These are phyloP conservation scores for Drosophila recens DNA, from an alignment of 2,888 invertebrate genomes.

Conservation along the genomic window DNA sequence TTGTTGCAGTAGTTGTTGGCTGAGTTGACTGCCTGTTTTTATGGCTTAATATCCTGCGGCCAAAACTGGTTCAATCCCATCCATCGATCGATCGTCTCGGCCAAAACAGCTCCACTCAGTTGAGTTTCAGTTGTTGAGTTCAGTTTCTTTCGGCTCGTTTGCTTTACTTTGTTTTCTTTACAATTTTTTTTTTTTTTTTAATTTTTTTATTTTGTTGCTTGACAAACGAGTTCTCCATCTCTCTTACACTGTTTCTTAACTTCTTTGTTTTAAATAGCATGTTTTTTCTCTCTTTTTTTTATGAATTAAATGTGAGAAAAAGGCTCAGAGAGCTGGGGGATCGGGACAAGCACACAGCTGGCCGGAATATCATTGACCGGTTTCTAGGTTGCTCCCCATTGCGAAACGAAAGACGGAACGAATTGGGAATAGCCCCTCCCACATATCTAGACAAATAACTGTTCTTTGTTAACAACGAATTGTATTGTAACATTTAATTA, in stretches of 20 bases:
- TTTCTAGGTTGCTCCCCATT: slow-evolving; percentile 25
- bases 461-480: slow-evolving; percentile 19
- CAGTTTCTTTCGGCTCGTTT: slow-evolving; percentile 50
- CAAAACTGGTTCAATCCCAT: slow-evolving; percentile 71
- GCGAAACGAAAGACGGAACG: slow-evolving; percentile 9
- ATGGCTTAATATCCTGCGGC: slow-evolving; percentile 76
- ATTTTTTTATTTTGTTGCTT: slow-evolving; percentile 11
- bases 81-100: slow-evolving; percentile 53
- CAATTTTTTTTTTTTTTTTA: not conserved
- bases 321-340: slow-evolving; percentile 16
- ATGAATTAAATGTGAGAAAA: slow-evolving; percentile 65
- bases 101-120: slow-evolving; percentile 24
- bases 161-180: slow-evolving; percentile 34
- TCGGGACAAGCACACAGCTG: slow-evolving; percentile 48
- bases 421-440: slow-evolving; percentile 16
- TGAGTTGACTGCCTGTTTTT: slow-evolving; percentile 66
- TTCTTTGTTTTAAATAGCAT: slow-evolving; percentile 53
- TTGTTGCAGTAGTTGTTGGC: slow-evolving; percentile 34
- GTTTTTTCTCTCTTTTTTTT: slow-evolving; percentile 20
- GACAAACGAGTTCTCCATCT: slow-evolving; percentile 50
- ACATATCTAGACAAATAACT: slow-evolving; percentile 18
- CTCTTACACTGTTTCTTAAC: not conserved
- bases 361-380: slow-evolving; percentile 41
- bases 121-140: slow-evolving; percentile 23
- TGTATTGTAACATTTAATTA: not conserved